Percentiles rank a stretch among this genome's conserved stretches.
Conservation (phyloP, 92 coral and sea anemone genomes). For the Parazoanthus atlanticus region DNA sequence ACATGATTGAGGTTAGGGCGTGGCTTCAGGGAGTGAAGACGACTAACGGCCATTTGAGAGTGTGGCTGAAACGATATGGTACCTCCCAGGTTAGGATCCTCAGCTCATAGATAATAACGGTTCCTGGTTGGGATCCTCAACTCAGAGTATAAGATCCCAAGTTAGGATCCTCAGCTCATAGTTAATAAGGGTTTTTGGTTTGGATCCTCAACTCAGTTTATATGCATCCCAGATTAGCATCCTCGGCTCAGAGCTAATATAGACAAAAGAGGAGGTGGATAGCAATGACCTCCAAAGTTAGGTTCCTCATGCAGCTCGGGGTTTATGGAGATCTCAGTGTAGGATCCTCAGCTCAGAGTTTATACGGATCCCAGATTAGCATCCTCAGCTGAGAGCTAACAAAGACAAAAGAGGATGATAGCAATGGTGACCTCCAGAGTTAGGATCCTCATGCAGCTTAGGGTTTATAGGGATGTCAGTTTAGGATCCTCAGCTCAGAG, state of each 20-base stretch:
- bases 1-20: slow-evolving; percentile 27
- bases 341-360: not conserved
- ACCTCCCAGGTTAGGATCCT: slow-evolving; percentile 29
- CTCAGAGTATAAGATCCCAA: not conserved
- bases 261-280: too few relatives aligned
- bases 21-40: slow-evolving; percentile 32
- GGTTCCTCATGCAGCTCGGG: too few relatives aligned
- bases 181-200: too few relatives aligned
- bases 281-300: too few relatives aligned
- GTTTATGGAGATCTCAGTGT: not conserved
- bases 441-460: not conserved
- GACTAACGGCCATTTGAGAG: slow-evolving; percentile 20
- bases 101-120: not conserved
- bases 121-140: not conserved
- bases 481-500: too few relatives aligned
- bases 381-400: not conserved
- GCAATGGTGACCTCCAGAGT: not conserved
- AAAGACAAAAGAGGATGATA: too few relatives aligned
- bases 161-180: not conserved
- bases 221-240: not conserved
- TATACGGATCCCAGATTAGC: not conserved
- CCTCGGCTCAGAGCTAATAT: not conserved
- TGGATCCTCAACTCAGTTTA: too few relatives aligned
- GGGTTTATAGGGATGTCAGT: not conserved
- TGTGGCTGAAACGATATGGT: slow-evolving; percentile 32